Percentiles rank a stretch among this genome's conserved stretches.
These are phyloP conservation scores for Micrasema longulum DNA, from an alignment of 1,140 invertebrate genomes.

Conservation along the genomic window DNA sequence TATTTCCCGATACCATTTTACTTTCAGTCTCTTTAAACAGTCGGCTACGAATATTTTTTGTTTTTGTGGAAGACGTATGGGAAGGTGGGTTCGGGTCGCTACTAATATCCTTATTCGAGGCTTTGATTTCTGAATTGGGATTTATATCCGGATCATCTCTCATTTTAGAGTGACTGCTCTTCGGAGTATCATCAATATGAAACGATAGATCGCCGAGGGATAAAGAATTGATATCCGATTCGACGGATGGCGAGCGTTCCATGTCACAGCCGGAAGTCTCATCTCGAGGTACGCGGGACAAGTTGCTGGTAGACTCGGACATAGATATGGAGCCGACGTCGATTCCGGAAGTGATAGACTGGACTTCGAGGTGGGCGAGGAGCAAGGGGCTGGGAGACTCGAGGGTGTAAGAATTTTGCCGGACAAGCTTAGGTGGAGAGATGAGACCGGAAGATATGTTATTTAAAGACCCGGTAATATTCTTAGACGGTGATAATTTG, in stretches of 20 bases:
- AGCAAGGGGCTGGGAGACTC: slow-evolving; percentile 72
- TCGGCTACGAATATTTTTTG: slow-evolving; percentile 23
- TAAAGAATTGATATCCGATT: slow-evolving; percentile 52
- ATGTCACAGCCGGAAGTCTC: slow-evolving; percentile 61
- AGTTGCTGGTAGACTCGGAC: slow-evolving; percentile 58
- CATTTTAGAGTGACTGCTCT: slow-evolving; percentile 1
- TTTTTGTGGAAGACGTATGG: slow-evolving; percentile 1
- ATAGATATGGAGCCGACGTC: slow-evolving; percentile 67
- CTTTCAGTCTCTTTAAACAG: slow-evolving; percentile 26
- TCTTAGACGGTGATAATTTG: slow-evolving; percentile 58
- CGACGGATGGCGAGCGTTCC: slow-evolving; percentile 61
- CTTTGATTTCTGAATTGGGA: slow-evolving; percentile 5
- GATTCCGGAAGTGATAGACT: slow-evolving; percentile 63
- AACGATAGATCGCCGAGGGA: slow-evolving; percentile 22
- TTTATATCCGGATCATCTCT: neutral
- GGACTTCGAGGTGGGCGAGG: slow-evolving; percentile 70
- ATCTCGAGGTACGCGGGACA: slow-evolving; percentile 57
- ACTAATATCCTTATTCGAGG: neutral
- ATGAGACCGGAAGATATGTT: slow-evolving; percentile 60
- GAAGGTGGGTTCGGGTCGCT: neutral
- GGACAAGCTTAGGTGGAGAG: slow-evolving; percentile 64
- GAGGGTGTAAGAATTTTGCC: slow-evolving; percentile 74
- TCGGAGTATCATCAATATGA: slow-evolving; percentile 1
- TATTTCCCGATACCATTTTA: slow-evolving; percentile 28
- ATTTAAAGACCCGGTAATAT: slow-evolving; percentile 65